Evolutionary conservation across 2,797 vertebrate species (phyloP), one percentile per base, ranked within the genome.

Genomic region (Agapornis canus): DNA sequence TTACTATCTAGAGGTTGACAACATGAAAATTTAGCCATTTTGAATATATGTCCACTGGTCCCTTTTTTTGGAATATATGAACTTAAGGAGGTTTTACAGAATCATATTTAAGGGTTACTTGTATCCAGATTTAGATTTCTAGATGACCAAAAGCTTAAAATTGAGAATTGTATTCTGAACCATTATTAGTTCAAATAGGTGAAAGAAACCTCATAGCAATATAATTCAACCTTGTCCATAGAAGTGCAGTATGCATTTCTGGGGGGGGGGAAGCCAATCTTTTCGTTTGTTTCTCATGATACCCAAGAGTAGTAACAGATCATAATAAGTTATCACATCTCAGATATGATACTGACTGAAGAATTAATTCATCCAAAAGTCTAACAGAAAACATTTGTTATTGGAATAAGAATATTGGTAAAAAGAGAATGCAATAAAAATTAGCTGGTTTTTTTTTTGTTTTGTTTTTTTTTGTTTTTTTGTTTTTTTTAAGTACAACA

Each of bases 231-330:
- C 7, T 68, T 47, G 18, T 42, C 8, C 11, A 29, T 4, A 49
- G 26, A 72, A 54, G 6, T 25, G 4, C 37, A 32, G 13, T 20
- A 65, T 39, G 6, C 22, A 47, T 12, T 54, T 68, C 7, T 49
- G 10, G n/a, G n/a, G n/a, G n/a, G n/a, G n/a, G n/a, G n/a, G 4
- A 22, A 9, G 19, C 3, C 13, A 9, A 6, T n/a, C 0, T 4
- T 52, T 49, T 82, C 77, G 72, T 81, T 86, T 19, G 29, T 61
- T 4, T 13, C 35, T 84, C 21, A 3, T 10, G 56, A 29, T 35
- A 40, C 5, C 48, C 11, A 47, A 90, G 60, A 66, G 7, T n/a
- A 79, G 48, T 63, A 71, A 27, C 10, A 59, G 37, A 45, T 45
- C 8, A 51, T 75, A 22, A 42, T 52, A 31, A 51, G 7, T 82